Percentiles rank a stretch among this genome's conserved stretches.
Evolutionary conservation across 2,113 vertebrate genomes (phyloP).

Genomic region (Mustelus asterias): DNA sequence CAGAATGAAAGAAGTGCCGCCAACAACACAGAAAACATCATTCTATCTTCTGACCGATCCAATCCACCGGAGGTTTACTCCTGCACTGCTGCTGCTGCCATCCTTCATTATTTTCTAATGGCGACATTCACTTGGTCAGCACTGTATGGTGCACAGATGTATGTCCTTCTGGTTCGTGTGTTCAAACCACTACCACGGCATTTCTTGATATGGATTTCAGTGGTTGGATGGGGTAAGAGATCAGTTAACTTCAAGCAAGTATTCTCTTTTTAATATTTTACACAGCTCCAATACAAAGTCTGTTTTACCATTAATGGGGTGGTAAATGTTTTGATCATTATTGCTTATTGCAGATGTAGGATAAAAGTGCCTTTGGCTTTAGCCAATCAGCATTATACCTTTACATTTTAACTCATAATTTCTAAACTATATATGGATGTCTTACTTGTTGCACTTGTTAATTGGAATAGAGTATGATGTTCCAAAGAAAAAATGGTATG

Average conservation of each 20-base stretch:
- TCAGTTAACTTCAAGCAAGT: background rate
- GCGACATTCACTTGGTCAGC: slow-evolving; percentile 56
- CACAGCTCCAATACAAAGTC: background rate
- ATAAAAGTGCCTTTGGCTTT: background rate
- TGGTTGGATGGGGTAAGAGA: slow-evolving; percentile 52
- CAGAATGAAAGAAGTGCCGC: background rate
- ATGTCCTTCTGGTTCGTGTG: slow-evolving; percentile 47
- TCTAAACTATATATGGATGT: background rate
- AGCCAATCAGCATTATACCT: background rate
- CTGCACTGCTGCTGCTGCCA: slow-evolving; percentile 44
- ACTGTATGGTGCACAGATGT: slow-evolving; percentile 52
- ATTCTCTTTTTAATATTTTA: background rate
- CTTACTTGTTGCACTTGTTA: background rate
- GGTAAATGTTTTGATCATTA: background rate
- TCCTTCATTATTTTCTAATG: slow-evolving; percentile 61
- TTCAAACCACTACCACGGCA: slow-evolving; percentile 43
- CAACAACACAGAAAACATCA: rapidly evolving
- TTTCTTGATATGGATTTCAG: slow-evolving; percentile 42
- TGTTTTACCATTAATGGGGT: background rate
- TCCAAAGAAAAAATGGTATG: background rate
- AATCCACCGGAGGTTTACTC: background rate
- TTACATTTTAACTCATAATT: background rate
- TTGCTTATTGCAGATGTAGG: background rate
- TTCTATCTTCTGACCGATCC: background rate
- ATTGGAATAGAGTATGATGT: background rate